Evolutionary conservation across 2,113 vertebrate species (phyloP), one percentile per base, ranked within the genome.

Genomic region (Sebastes schlegelii): DNA sequence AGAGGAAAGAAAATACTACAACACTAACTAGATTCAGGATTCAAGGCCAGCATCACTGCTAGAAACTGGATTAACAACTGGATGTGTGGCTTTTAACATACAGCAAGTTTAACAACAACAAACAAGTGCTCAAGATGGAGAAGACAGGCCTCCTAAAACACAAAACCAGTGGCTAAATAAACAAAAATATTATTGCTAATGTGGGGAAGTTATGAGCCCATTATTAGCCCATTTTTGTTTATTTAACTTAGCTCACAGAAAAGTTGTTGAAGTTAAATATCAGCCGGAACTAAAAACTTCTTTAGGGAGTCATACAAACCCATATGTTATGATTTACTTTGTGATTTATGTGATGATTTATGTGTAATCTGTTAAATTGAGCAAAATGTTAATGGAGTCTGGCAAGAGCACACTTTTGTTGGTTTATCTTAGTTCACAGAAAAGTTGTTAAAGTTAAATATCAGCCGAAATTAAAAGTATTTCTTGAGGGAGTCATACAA

Each of bases 1-100:
- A 92, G 91, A 67, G 93, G 90, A 66, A 68, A 51, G 92, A 91
- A 94, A 94, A 91, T 1, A 49, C 49, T 55, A 23, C 67, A 86
- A 86, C 72, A 92, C 80, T 92, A 75, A 89, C 43, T 17, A 65
- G 19, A 40, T 5, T 34, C 2, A 60, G 55, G 23, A 66, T 60
- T 4, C 34, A 69, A 2, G 11, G 3, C 19, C 52, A 10, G 17
- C 48, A 40, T 8, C 49, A 11, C 1, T 3, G n/a, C 12, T 3
- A 55, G 0, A 16, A 42, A 5, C 46, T 57, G 58, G 34, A 21
- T 43, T 8, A 23, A 26, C 17, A 61, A 8, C 55, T 48, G 57
- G 34, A 34, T 34, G 34, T 34, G 34, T 34, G 34, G 21, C n/a
- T 49, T 17, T 40, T 16, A 3, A 61, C 54, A 61, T 8, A 42